Evolutionary conservation across 2,888 invertebrate genomes (phyloP).

Genomic region (Drepanosiphum platanoidis): DNA sequence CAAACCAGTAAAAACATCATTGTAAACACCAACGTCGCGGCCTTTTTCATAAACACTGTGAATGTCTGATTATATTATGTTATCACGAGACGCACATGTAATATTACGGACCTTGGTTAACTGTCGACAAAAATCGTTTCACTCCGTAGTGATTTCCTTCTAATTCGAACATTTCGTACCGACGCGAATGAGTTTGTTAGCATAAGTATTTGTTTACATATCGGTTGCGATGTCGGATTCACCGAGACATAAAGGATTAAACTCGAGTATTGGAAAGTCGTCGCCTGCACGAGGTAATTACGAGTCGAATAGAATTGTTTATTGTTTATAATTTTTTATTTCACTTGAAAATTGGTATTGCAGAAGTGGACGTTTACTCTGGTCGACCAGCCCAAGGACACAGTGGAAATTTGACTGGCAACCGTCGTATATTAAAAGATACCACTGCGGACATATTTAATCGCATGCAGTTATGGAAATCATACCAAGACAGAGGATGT

Average conservation of each 20-base stretch:
- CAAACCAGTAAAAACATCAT: too few species aligned
- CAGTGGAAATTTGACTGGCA: conserved; percentile 48
- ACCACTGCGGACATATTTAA: conserved; percentile 40
- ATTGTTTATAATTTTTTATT: background rate
- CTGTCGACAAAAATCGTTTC: too few species aligned
- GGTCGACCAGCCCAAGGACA: conserved; percentile 41
- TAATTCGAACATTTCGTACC: too few species aligned
- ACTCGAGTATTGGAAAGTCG: conserved; percentile 3
- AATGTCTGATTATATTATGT: too few species aligned
- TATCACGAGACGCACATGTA: too few species aligned
- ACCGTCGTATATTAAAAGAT: conserved; percentile 56
- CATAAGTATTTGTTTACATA: background rate
- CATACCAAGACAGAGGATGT: conserved; percentile 15
- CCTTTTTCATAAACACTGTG: too few species aligned
- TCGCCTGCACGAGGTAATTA: conserved; percentile 23
- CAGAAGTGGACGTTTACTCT: conserved; percentile 29
- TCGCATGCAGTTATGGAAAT: conserved; percentile 43
- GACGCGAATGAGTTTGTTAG: too few species aligned
- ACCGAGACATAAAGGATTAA: conserved; percentile 2
- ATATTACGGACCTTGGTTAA: too few species aligned
- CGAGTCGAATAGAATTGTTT: background rate
- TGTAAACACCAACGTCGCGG: too few species aligned
- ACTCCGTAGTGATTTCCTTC: too few species aligned
- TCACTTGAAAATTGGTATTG: background rate
- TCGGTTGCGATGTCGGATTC: conserved; percentile 18